These are phyloP conservation scores for Chrysopilus asiliformis DNA, from an alignment of 2,888 invertebrate species.

Conservation along the genomic window DNA sequence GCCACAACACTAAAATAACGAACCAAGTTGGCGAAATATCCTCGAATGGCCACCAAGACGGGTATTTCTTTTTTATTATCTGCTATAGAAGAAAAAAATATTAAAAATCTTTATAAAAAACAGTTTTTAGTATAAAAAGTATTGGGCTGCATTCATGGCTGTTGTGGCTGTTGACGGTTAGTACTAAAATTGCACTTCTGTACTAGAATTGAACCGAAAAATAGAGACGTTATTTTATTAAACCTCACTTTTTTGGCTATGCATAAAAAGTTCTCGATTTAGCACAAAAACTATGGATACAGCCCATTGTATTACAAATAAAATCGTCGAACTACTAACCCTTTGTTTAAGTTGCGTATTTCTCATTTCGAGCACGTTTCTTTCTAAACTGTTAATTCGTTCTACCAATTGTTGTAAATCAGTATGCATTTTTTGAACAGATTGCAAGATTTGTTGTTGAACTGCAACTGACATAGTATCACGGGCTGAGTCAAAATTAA, in stretches of 20 bases:
- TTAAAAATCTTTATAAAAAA: constrained; percentile 6
- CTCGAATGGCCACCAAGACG: constrained; percentile 47
- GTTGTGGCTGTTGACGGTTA: no score
- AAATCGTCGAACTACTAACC: constrained; percentile 7
- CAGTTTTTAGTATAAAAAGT: no score
- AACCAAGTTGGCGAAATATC: constrained; percentile 40
- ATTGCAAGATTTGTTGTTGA: constrained; percentile 27
- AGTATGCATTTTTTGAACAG: constrained; percentile 29
- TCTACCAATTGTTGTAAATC: constrained; percentile 29
- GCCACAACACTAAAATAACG: constrained; percentile 30
- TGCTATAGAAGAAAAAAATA: constrained; percentile 7
- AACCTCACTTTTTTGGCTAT: no score
- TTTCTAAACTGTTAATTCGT: constrained; percentile 26
- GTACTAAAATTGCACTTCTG: no score
- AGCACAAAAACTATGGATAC: no score
- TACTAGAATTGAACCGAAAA: no score
- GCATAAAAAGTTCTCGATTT: no score
- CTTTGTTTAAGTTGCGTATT: constrained; percentile 12
- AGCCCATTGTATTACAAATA: constrained; percentile 4
- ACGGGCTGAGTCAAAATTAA: constrained; percentile 3
- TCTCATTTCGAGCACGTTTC: constrained; percentile 24
- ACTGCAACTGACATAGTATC: constrained; percentile 15
- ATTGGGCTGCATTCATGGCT: no score
- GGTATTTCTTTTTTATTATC: constrained; percentile 24
- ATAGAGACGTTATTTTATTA: no score